Percentiles rank a stretch among this genome's conserved stretches.
Evolutionary conservation across 2,113 vertebrate species (phyloP).

Genomic region (Xyrauchen texanus): DNA sequence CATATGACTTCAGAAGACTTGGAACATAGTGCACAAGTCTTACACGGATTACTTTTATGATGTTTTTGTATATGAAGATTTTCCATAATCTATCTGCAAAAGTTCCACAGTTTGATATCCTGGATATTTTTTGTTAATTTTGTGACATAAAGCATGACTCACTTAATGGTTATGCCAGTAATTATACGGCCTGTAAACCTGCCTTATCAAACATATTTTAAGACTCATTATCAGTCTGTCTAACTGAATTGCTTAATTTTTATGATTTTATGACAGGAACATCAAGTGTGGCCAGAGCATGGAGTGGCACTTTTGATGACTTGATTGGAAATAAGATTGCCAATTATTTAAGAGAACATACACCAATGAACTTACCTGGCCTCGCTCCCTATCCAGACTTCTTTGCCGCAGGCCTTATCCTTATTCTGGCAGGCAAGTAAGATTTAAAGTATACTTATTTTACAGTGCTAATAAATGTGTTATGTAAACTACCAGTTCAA

Average conservation of each 20-base stretch:
- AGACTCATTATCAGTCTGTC: not conserved
- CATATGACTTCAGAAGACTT: too few relatives aligned
- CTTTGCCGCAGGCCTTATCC: slow-evolving; percentile 81
- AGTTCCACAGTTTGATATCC: not conserved
- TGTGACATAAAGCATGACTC: not conserved
- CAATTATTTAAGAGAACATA: slow-evolving; percentile 63
- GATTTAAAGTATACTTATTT: not conserved
- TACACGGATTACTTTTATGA: too few relatives aligned
- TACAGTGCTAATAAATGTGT: too few relatives aligned
- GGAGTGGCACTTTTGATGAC: slow-evolving; percentile 85
- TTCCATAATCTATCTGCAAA: too few relatives aligned
- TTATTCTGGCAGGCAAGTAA: slow-evolving; percentile 79
- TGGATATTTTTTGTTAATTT: not conserved
- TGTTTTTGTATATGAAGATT: too few relatives aligned
- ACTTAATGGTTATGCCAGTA: not conserved
- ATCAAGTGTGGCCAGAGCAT: slow-evolving; percentile 82
- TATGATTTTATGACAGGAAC: slow-evolving; percentile 68
- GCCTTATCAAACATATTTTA: not conserved
- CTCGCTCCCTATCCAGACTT: slow-evolving; percentile 82
- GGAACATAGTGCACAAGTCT: too few relatives aligned
- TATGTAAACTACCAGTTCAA: too few relatives aligned
- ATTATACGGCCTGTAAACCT: not conserved
- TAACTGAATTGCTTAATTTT: not conserved
- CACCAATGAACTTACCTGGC: slow-evolving; percentile 74
- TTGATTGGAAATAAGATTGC: slow-evolving; percentile 77